phyloP scores from a whole-genome alignment of 2,113 vertebrate species.

The Ancistrus triradiatus region DNA sequence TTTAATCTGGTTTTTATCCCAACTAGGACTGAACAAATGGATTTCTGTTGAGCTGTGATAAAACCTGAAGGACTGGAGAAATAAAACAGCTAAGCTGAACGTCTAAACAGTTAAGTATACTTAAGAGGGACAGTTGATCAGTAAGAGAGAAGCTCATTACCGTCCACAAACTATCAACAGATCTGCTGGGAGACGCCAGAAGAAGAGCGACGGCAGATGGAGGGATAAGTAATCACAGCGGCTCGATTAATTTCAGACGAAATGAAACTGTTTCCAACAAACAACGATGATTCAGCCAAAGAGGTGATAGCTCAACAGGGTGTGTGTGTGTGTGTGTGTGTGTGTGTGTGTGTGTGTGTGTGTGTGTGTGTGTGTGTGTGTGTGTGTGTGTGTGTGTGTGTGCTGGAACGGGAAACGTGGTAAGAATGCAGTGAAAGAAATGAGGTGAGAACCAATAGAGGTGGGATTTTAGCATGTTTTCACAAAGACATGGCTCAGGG shows the following conservation, averaged over 20 bases:
- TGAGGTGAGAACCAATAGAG: neutral
- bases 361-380: neutral
- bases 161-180: too few relatives aligned
- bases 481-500: too few relatives aligned
- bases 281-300: conserved; percentile 5
- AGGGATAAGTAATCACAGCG: neutral
- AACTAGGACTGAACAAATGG: too few relatives aligned
- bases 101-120: too few relatives aligned
- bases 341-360: neutral
- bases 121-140: too few relatives aligned
- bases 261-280: neutral
- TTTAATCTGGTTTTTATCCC: too few relatives aligned
- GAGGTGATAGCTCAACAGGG: conserved; percentile 22
- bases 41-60: too few relatives aligned
- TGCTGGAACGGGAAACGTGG: neutral
- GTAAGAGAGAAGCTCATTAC: too few relatives aligned
- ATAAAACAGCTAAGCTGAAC: too few relatives aligned
- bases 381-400: neutral
- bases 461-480: neutral
- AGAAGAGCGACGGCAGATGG: neutral
- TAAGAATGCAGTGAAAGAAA: conserved; percentile 14
- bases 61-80: too few relatives aligned
- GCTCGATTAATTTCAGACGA: neutral
- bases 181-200: conserved; percentile 16
- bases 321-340: neutral